A percentile compares a stretch with the other conserved stretches of the same genome.
phyloP scores from a whole-genome alignment of 2,797 vertebrate species.

The Chelidonichthys spinosus region DNA sequence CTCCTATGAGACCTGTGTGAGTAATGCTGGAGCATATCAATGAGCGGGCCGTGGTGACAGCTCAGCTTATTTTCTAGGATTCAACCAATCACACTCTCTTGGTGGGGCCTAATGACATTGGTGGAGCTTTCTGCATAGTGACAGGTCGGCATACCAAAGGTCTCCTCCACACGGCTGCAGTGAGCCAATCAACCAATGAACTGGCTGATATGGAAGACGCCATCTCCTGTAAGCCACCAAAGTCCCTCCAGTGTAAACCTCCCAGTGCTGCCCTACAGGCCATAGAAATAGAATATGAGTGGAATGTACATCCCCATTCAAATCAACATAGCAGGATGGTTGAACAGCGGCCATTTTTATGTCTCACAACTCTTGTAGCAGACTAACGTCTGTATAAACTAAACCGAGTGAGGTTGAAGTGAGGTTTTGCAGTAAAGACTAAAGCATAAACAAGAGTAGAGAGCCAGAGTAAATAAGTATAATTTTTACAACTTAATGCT shows the following conservation, averaged over 20 bases:
- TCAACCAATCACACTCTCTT: slow-evolving; percentile 55
- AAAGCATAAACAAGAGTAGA: too few species aligned
- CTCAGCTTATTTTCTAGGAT: slow-evolving; percentile 19
- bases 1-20: slow-evolving; percentile 46
- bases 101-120: slow-evolving; percentile 33
- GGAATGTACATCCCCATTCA: too few species aligned
- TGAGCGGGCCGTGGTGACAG: slow-evolving; percentile 41
- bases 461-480: too few species aligned
- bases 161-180: slow-evolving; percentile 27
- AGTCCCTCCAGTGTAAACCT: background rate
- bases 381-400: too few species aligned
- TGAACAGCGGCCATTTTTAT: too few species aligned
- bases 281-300: too few species aligned
- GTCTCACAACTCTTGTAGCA: too few species aligned
- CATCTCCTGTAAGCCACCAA: background rate
- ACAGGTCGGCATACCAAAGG: slow-evolving; percentile 46
- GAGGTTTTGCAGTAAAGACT: too few species aligned
- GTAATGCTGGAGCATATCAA: slow-evolving; percentile 63
- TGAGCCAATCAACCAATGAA: slow-evolving; percentile 26
- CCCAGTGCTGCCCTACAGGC: slow-evolving; percentile 7
- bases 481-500: too few species aligned
- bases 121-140: slow-evolving; percentile 60
- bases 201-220: slow-evolving; percentile 18
- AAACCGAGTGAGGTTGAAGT: too few species aligned
- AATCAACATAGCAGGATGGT: too few species aligned